Evolutionary conservation across 1,140 invertebrate genomes (phyloP), one percentile per base, ranked within the genome.

Genomic region (Adoxophyes honmai): DNA sequence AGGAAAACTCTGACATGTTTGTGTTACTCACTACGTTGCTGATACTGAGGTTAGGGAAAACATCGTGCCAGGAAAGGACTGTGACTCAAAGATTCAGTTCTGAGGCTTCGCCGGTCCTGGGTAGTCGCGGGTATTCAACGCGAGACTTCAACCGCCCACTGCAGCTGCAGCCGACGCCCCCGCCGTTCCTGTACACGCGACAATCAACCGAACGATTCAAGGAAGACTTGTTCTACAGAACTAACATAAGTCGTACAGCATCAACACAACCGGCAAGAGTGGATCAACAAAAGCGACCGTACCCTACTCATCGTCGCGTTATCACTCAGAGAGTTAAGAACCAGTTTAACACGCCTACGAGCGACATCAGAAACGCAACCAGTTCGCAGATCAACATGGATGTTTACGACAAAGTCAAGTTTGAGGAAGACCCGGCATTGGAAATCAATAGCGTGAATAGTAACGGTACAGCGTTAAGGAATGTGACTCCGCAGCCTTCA

Each of bases 1-100:
- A 48, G n/a, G 42, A 48, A 48, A 48, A 48, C n/a, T 28, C 13
- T 57, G 53, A 55, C 48, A 68, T 68, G 66, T 55, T 56, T 52
- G 59, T 18, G 59, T 68, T 64, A 62, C 38, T 68, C 66, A 68
- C 61, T 15, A 52, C 57, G 8, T 36, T 64, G 16, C 39, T 33
- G 34, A 44, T 59, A 36, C 34, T 55, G 44, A 48, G 34, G 61
- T 58, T 60, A 59, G 60, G 66, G 57, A 65, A 65, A 63, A 58
- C 52, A 53, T 1, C 21, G n/a, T 48, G 60, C n/a, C 63, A 55
- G 53, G 57, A 35, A n/a, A 7, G 38, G 34, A 56, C 51, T 48
- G 59, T 28, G 2, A 6, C 21, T 28, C 21, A 28, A 28, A 28
- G 6, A 28, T 28, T 28, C 6, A 28, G 2, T 28, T 28, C 21